These are phyloP conservation scores for Corydoras maculifer DNA, from an alignment of 2,113 vertebrate genomes.

Conservation along the genomic window DNA sequence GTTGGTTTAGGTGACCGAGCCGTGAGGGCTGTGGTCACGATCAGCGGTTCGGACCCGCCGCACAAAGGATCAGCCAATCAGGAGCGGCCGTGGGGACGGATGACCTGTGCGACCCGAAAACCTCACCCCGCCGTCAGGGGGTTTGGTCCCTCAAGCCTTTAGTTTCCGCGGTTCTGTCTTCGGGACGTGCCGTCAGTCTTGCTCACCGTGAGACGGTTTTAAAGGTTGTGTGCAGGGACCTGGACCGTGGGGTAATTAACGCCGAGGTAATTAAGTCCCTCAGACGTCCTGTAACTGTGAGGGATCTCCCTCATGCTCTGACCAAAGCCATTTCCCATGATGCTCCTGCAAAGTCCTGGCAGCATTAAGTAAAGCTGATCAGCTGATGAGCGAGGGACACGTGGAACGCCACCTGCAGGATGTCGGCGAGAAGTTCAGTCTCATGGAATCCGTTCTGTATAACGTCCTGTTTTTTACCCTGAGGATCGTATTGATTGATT, in stretches of 20 bases:
- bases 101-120: too few relatives aligned
- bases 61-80: background rate
- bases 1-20: too few relatives aligned
- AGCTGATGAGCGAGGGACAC: background rate
- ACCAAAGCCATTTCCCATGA: slow-evolving; percentile 9
- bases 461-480: too few relatives aligned
- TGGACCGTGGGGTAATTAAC: slow-evolving; percentile 18
- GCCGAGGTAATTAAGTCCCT: slow-evolving; percentile 11
- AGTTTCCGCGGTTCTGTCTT: too few relatives aligned
- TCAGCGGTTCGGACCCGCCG: background rate
- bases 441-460: too few relatives aligned
- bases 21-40: background rate
- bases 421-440: too few relatives aligned
- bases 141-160: too few relatives aligned
- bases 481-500: too few relatives aligned
- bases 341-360: background rate
- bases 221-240: background rate
- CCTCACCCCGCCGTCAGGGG: too few relatives aligned
- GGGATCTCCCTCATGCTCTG: slow-evolving; percentile 5
- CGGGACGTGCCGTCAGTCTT: too few relatives aligned
- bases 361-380: slow-evolving; percentile 5
- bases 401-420: background rate
- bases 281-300: slow-evolving; percentile 2
- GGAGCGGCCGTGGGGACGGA: too few relatives aligned
- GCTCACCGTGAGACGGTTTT: background rate